Evolutionary conservation across 2,888 invertebrate genomes (phyloP), one percentile per base, ranked within the genome.

Genomic region (Dyspetes luteomarginatus): DNA sequence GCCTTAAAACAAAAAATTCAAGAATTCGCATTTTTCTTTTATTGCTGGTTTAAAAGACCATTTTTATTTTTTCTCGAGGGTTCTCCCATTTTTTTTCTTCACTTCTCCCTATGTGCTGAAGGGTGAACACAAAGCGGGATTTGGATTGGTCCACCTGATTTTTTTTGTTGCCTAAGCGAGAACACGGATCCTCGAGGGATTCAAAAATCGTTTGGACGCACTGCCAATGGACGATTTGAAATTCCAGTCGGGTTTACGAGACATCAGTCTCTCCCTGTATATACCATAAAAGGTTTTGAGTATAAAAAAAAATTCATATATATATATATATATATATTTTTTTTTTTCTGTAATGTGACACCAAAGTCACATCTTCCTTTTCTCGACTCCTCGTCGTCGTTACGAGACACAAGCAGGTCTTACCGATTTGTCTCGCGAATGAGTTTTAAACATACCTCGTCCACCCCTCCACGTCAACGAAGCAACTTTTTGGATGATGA

Each of bases 1-100:
- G 84, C 86, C 86, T 87, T 88, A 89, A 89, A 90, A 89, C 85
- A 88, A 89, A 89, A 90, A 89, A 89, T 88, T 87, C 86, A 85
- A 88, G 86, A 87, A 88, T 86, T 88, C 88, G 87, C 88, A 87
- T 90, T 90, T 89, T 88, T 84, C 78, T 91, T 91, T 92, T 91
- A 92, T 90, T 91, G 91, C 88, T 88, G 89, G 89, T 91, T 91
- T 91, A 90, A 91, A 91, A 90, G 88, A 86, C 90, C 87, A 90
- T 91, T 87, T 88, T 89, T 89, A n/a, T n/a, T 85, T 82, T 43
- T 68, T 62, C 36, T 50, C 41, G 7, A 58, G 41, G 68, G 41
- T 58, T 72, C 12, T 60, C 71, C 24, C 17, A 41, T 52, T 60
- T 62, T 72, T 56, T 45, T 64, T 41, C 7, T 12, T 12, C 36